Evolutionary conservation across 2,113 vertebrate genomes (phyloP).

Genomic region (Ptilorrhoa leucosticta): DNA sequence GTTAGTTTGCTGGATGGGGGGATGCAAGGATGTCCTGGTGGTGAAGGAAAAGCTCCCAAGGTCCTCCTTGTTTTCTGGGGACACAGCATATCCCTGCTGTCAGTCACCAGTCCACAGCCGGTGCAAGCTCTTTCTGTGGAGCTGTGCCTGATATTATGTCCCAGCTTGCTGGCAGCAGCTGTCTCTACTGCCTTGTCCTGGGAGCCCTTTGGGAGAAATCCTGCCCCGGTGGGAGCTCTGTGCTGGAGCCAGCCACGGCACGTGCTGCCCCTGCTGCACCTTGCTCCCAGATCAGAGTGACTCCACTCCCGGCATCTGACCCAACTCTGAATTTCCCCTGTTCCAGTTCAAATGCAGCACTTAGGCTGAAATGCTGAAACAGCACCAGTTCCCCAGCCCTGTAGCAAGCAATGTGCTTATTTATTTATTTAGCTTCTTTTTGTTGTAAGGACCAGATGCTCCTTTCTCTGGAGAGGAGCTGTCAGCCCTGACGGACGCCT

Average conservation of each 20-base stretch:
- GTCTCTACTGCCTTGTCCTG: not conserved
- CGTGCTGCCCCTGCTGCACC: not conserved
- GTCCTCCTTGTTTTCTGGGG: not conserved
- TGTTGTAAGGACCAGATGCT: conserved; percentile 39
- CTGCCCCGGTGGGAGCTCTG: not conserved
- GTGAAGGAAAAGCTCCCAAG: not conserved
- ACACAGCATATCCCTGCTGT: accelerated
- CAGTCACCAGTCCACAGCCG: accelerated
- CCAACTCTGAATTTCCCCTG: not conserved
- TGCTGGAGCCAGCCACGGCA: not conserved
- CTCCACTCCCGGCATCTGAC: not conserved
- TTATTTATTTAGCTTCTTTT: conserved; percentile 38
- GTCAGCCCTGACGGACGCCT: conserved; percentile 45
- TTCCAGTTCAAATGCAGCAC: not conserved
- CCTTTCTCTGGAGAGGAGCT: conserved; percentile 15
- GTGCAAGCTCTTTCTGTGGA: not conserved
- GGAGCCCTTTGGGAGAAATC: not conserved
- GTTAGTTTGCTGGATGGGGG: not conserved
- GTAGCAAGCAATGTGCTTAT: not conserved
- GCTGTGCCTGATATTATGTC: not conserved
- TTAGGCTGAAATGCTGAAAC: conserved; percentile 1
- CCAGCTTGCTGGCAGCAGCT: not conserved
- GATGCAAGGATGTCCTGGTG: accelerated
- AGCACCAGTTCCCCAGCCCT: not conserved
- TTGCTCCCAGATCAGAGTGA: not conserved